These are phyloP conservation scores for Branchipolynoe longqiensis DNA, from an alignment of 2,888 invertebrate species.

Conservation along the genomic window DNA sequence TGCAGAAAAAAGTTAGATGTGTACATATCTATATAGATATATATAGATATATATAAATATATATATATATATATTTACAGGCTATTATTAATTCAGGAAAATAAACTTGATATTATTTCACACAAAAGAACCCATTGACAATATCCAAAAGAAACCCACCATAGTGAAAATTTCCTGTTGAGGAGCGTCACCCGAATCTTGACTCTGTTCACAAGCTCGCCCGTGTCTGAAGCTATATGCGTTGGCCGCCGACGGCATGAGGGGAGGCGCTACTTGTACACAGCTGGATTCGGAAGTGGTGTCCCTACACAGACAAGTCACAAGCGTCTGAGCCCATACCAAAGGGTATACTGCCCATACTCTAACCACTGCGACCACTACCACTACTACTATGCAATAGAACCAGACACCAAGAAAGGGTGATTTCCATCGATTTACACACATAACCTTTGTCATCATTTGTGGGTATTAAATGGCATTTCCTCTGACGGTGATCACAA, in stretches of 20 bases:
- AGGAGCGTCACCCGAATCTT: slow-evolving; percentile 46
- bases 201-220: slow-evolving; percentile 55
- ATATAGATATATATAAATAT: too few species aligned
- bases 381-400: slow-evolving; percentile 6
- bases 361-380: not conserved
- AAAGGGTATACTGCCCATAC: not conserved
- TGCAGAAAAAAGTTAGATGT: too few species aligned
- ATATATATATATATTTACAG: too few species aligned
- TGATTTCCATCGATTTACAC: too few species aligned
- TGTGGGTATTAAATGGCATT: too few species aligned
- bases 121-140: too few species aligned
- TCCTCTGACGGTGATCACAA: too few species aligned
- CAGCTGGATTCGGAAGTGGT: slow-evolving; percentile 54
- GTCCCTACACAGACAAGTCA: slow-evolving; percentile 47
- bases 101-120: too few species aligned
- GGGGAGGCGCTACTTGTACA: slow-evolving; percentile 49
- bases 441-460: too few species aligned
- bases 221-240: slow-evolving; percentile 54
- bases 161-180: not conserved
- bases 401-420: too few species aligned
- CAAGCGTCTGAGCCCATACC: slow-evolving; percentile 21
- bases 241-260: slow-evolving; percentile 53
- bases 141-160: not conserved
- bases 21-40: too few species aligned
- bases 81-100: too few species aligned